phyloP scores from a whole-genome alignment of 2,888 invertebrate species.

The Drosophila birchii region DNA sequence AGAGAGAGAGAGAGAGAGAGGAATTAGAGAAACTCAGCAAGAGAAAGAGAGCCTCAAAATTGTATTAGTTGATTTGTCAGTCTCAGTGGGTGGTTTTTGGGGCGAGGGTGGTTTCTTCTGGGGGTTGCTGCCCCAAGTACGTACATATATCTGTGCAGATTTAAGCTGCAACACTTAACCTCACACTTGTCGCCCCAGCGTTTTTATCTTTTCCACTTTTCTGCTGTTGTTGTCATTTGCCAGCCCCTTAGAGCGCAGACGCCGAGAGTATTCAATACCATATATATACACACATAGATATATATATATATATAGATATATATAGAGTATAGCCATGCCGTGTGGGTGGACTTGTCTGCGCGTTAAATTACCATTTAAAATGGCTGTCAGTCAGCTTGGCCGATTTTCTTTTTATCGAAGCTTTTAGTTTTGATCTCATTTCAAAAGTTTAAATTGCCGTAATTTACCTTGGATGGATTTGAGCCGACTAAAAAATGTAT shows the following conservation, averaged over 20 bases:
- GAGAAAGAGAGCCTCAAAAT: conserved; percentile 34
- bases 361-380: conserved; percentile 81
- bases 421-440: conserved; percentile 78
- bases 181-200: conserved; percentile 69
- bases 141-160: conserved; percentile 58
- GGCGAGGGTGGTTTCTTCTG: conserved; percentile 27
- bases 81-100: conserved; percentile 20
- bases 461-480: conserved; percentile 60
- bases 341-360: conserved; percentile 42
- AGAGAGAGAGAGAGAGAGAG: conserved; percentile 4
- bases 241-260: conserved; percentile 69
- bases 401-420: conserved; percentile 77
- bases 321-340: conserved; percentile 32
- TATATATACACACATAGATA: conserved; percentile 2
- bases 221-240: conserved; percentile 35
- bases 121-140: conserved; percentile 65
- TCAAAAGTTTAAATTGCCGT: conserved; percentile 75
- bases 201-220: conserved; percentile 35
- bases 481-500: conserved; percentile 5
- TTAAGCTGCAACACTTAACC: conserved; percentile 80
- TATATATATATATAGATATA: conserved; percentile 7
- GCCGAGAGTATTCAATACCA: conserved; percentile 58
- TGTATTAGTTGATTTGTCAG: conserved; percentile 68
- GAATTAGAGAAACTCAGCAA: conserved; percentile 17
- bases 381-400: conserved; percentile 77